Evolutionary conservation across 2,797 vertebrate species (phyloP), one percentile per base, ranked within the genome.

Genomic region (Pachyuromys duprasi): DNA sequence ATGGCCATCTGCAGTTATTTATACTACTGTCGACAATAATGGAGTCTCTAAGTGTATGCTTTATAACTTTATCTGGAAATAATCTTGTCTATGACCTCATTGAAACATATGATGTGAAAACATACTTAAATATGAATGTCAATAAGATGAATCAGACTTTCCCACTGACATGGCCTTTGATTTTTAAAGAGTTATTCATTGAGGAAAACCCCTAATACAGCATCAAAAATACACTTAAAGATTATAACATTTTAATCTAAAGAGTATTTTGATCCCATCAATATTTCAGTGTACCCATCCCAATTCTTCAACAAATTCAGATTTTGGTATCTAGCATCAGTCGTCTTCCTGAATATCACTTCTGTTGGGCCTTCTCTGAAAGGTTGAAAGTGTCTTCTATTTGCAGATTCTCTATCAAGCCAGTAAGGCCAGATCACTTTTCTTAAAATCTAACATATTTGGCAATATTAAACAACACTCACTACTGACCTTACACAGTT

Each of bases 41-140:
- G 57, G 28, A 90, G 11, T 76, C 20, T 45, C 39, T 26, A 28
- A 15, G 49, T 83, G 93, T 63, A 94, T 81, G 81, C n/a, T 94
- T 92, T 78, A 70, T 84, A 97, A 90, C 22, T 78, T 95, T 90
- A 86, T 63, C 67, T 95, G 62, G 36, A 81, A 93, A 69, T 81
- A 86, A 90, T 82, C 39, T 89, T 92, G 90, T 95, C 78, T 75
- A 15, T 80, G 62, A 90, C n/a, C 36, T 96, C 45, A 78, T 92
- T 92, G 75, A 75, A 76, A 76, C 53, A 89, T n/a, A 75, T n/a
- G 31, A 76, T 76, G 72, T n/a, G 55, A 49, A 81, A 91, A 91
- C 86, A 18, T 39, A 8, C 75, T 57, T 78, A 83, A 83, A 55
- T 8, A 3, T 93, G n/a, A 93, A 76, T 93, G 75, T 72, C 86